A percentile compares a stretch with the other conserved stretches of the same genome.
These are phyloP conservation scores for Aphis craccivora DNA, from an alignment of 1,140 invertebrate species.

Conservation along the genomic window DNA sequence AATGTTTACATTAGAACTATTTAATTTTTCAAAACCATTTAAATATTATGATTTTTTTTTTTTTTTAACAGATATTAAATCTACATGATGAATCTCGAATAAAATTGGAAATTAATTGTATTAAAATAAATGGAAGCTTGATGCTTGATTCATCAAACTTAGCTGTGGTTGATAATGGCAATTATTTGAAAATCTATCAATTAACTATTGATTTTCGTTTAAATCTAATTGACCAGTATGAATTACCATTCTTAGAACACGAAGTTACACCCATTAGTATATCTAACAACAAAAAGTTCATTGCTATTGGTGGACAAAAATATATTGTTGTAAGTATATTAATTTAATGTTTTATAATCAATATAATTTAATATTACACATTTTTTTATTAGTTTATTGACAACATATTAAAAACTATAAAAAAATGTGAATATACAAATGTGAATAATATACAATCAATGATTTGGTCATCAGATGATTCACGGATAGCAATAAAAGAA, in stretches of 20 bases:
- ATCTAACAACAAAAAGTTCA: background rate
- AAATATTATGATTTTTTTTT: background rate
- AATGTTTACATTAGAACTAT: too few species aligned
- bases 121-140: slow-evolving; percentile 33
- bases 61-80: slow-evolving; percentile 23
- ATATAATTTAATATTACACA: background rate
- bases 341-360: background rate
- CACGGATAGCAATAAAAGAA: slow-evolving; percentile 31
- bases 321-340: slow-evolving; percentile 39
- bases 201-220: background rate
- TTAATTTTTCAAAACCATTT: background rate
- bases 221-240: background rate
- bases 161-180: slow-evolving; percentile 15
- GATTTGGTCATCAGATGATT: slow-evolving; percentile 36
- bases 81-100: background rate
- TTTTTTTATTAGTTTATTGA: slow-evolving; percentile 43
- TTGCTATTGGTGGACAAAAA: slow-evolving; percentile 38
- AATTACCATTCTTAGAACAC: background rate
- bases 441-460: slow-evolving; percentile 48
- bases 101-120: slow-evolving; percentile 23
- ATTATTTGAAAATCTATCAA: background rate
- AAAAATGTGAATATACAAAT: background rate
- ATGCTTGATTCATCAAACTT: slow-evolving; percentile 31
- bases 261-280: slow-evolving; percentile 3
- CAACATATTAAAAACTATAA: background rate